These are phyloP conservation scores for Drosophila bifasciata DNA, from an alignment of 1,140 invertebrate genomes.

Conservation along the genomic window DNA sequence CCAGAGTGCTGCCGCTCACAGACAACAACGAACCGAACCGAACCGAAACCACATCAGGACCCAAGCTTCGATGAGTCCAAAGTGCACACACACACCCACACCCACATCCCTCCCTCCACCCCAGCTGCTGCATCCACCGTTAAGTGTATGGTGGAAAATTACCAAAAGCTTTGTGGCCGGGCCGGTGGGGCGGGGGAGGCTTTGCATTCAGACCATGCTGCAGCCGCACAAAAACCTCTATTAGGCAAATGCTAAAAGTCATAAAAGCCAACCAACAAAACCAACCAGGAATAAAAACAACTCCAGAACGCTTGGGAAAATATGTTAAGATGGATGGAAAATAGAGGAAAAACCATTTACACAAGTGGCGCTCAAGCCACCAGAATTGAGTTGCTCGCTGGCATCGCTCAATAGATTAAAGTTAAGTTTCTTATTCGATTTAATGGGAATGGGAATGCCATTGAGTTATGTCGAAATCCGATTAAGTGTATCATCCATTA, in stretches of 20 bases:
- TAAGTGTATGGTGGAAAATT: background rate
- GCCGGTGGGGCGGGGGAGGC: slow-evolving; percentile 6
- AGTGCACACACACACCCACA: slow-evolving; percentile 19
- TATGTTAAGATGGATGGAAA: slow-evolving; percentile 31
- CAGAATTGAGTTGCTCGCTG: slow-evolving; percentile 30
- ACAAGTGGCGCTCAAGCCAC: slow-evolving; percentile 46
- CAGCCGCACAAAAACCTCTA: slow-evolving; percentile 48
- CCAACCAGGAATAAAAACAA: slow-evolving; percentile 22
- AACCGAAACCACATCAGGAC: slow-evolving; percentile 26
- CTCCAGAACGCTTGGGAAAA: background rate
- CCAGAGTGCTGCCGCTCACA: slow-evolving; percentile 14
- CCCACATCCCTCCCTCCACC: slow-evolving; percentile 5
- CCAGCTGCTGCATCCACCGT: too few relatives aligned
- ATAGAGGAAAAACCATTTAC: slow-evolving; percentile 48
- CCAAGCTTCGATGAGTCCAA: slow-evolving; percentile 35
- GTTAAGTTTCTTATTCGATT: slow-evolving; percentile 4
- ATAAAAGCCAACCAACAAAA: slow-evolving; percentile 49
- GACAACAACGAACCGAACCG: slow-evolving; percentile 30
- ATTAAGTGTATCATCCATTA: slow-evolving; percentile 18
- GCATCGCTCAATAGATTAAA: slow-evolving; percentile 22
- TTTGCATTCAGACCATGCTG: slow-evolving; percentile 26
- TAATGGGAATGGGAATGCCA: too few relatives aligned
- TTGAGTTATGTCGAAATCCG: slow-evolving; percentile 13
- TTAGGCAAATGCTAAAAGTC: slow-evolving; percentile 55
- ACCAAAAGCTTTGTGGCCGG: slow-evolving; percentile 6